Base-by-base conservation (phyloP, 1,140 invertebrate species). In the Scaptodrosophila lebanonensis region DNA sequence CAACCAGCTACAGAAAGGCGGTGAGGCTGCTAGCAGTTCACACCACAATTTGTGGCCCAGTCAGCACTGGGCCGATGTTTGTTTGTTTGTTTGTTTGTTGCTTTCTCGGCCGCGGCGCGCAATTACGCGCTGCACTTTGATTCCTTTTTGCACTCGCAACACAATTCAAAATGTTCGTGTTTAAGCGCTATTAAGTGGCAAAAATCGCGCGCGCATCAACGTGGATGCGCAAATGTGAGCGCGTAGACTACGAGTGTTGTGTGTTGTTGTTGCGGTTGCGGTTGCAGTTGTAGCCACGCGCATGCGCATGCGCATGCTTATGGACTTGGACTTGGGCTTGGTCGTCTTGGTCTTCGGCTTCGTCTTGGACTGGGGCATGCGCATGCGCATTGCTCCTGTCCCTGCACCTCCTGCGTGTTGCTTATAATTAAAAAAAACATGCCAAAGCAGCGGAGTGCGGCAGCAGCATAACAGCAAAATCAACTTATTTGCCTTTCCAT, bases 161-260 rank as follows among this genome's bases (percentile, higher is more conserved):
- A 82, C 65, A 84, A 84, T 77, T 77, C 76, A 66, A 85, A 84
- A 84, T 85, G 83, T 85, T 85, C 83, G 83, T 85, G 83, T 83
- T 85, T 85, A 85, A 85, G 83, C 83, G 83, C 83, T 85, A 85
- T 85, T 85, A 85, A 85, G 68, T 82, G 70, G 77, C 76, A 76
- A 83, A 83, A 82, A 83, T 82, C 75, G 75, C 75, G 70, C 75
- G 69, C 66, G 66, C 75, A 82, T 70, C 75, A 79, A 58, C 49
- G 47, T 38, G 42, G 25, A 27, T 38, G 33, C 45, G 27, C 42
- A 6, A 6, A n/a, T n/a, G 27, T 9, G 9, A 29, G 11, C 18
- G 32, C 9, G 18, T 15, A 35, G 32, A 5, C n/a, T n/a, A n/a
- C n/a, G n/a, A n/a, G n/a, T n/a, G 8, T 33, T n/a, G 5, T 33